phyloP scores from a whole-genome alignment of 2,113 vertebrate species.

The Gallinago jamesoni region DNA sequence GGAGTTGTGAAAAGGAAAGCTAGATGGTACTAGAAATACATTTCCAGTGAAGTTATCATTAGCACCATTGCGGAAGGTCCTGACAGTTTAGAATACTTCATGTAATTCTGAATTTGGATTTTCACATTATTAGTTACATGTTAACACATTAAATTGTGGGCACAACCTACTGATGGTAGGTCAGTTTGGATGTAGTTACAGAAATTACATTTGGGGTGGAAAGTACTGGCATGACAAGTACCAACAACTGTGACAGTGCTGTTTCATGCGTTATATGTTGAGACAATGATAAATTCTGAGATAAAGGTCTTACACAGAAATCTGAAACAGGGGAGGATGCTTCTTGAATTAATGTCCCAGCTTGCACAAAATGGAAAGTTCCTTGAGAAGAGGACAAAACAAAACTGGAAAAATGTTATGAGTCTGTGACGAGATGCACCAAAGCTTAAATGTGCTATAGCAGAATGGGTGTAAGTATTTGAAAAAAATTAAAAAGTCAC shows the following conservation, averaged over 20 bases:
- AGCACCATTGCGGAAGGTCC: not conserved
- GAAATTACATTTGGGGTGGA: not conserved
- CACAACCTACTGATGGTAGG: not conserved
- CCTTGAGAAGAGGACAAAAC: not conserved
- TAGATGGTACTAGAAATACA: not conserved
- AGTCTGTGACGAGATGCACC: not conserved
- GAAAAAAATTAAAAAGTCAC: not conserved
- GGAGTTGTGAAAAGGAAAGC: not conserved
- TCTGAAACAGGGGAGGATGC: not conserved
- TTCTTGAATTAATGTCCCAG: not conserved
- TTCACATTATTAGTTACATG: not conserved
- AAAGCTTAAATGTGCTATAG: not conserved
- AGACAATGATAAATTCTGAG: not conserved
- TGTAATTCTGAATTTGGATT: not conserved
- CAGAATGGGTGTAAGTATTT: not conserved
- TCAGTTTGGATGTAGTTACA: not conserved
- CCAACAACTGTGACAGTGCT: not conserved
- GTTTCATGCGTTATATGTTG: accelerated
- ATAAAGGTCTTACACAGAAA: not conserved
- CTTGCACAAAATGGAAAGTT: not conserved
- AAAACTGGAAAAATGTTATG: not conserved
- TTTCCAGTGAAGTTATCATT: not conserved
- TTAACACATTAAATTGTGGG: not conserved
- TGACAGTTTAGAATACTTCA: not conserved
- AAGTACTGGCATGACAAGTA: not conserved